These are phyloP conservation scores for Taenaris catops DNA, from an alignment of 2,888 invertebrate species.

Conservation along the genomic window DNA sequence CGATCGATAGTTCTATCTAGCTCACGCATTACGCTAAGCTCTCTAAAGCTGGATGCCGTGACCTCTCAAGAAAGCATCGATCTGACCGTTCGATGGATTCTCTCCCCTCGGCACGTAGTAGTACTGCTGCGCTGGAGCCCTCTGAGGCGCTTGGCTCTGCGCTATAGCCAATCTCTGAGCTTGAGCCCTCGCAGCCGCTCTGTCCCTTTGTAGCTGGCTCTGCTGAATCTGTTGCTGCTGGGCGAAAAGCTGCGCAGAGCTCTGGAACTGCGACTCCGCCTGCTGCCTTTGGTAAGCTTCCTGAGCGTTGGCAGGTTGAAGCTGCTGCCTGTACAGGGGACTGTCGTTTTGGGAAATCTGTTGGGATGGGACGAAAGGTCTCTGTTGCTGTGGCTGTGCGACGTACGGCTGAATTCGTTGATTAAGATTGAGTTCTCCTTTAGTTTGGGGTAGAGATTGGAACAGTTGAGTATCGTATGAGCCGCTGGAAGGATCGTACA, in stretches of 20 bases:
- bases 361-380: constrained; percentile 79
- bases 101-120: constrained; percentile 81
- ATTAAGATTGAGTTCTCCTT: constrained; percentile 85
- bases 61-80: constrained; percentile 89
- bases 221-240: constrained; percentile 85
- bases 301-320: constrained; percentile 55
- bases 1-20: constrained; percentile 38
- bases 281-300: constrained; percentile 81
- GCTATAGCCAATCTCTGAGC: constrained; percentile 55
- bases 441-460: constrained; percentile 86
- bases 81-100: constrained; percentile 83
- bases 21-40: constrained; percentile 36
- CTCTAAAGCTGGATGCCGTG: constrained; percentile 83
- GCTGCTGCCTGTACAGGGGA: constrained; percentile 72
- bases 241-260: constrained; percentile 82
- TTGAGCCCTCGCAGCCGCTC: constrained; percentile 75
- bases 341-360: constrained; percentile 64
- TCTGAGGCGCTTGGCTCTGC: constrained; percentile 43
- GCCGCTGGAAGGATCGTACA: constrained; percentile 87
- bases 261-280: constrained; percentile 79
- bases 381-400: constrained; percentile 78
- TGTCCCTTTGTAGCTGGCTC: constrained; percentile 81
- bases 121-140: constrained; percentile 70
- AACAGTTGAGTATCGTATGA: constrained; percentile 89
- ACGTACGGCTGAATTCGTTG: constrained; percentile 88